These are phyloP conservation scores for Synanceia verrucosa DNA, from an alignment of 2,797 vertebrate species.

Conservation along the genomic window DNA sequence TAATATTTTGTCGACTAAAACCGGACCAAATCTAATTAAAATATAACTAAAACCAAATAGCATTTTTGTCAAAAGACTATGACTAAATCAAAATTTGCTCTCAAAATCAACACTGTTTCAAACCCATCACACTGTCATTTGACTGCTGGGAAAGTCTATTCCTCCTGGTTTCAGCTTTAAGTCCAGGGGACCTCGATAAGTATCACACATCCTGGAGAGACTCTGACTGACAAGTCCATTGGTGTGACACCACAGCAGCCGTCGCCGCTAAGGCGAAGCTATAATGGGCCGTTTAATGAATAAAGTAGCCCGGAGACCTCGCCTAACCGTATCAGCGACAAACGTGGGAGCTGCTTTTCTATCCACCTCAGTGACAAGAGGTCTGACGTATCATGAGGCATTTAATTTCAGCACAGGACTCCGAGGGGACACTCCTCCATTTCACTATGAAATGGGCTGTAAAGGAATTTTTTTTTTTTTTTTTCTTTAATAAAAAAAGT, in stretches of 20 bases:
- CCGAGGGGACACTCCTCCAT: slow-evolving; percentile 65
- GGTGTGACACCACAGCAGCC: slow-evolving; percentile 41
- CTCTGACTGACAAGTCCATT: slow-evolving; percentile 70
- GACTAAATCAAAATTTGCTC: no score
- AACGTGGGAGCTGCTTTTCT: slow-evolving; percentile 24
- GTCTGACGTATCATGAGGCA: slow-evolving; percentile 63
- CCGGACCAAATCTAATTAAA: no score
- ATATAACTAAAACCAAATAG: no score
- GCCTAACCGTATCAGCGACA: slow-evolving; percentile 32
- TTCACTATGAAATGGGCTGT: slow-evolving; percentile 58
- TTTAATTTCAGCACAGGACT: slow-evolving; percentile 74
- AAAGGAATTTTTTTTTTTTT: slow-evolving; percentile 56
- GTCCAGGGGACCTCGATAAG: slow-evolving; percentile 23
- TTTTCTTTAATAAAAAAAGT: slow-evolving; percentile 63
- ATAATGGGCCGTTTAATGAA: slow-evolving; percentile 68
- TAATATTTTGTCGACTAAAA: no score
- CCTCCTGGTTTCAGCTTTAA: slow-evolving; percentile 1
- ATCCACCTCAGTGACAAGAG: slow-evolving; percentile 52
- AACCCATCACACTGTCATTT: slow-evolving; percentile 16
- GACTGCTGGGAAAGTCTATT: slow-evolving; percentile 6
- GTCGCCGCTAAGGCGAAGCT: slow-evolving; percentile 37
- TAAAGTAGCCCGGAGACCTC: slow-evolving; percentile 52
- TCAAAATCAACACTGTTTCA: no score
- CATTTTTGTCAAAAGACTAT: no score
- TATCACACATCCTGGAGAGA: slow-evolving; percentile 40